These are phyloP conservation scores for Lethenteron camtschaticum DNA, from an alignment of 2,113 vertebrate species.

Conservation along the genomic window DNA sequence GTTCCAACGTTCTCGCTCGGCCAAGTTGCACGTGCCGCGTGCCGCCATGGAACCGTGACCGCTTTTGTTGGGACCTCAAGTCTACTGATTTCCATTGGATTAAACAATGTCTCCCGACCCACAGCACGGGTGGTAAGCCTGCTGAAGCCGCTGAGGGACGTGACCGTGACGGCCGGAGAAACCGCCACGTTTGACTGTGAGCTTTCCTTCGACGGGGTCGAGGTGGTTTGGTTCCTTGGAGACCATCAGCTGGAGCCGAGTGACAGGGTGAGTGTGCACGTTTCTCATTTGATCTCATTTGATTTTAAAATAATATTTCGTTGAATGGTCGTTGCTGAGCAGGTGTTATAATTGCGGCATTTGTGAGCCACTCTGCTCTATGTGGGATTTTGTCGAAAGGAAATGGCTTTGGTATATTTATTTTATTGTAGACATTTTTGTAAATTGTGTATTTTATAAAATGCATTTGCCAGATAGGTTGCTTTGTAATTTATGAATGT, in stretches of 20 bases:
- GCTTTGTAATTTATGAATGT: no score
- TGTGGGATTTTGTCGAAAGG: background rate
- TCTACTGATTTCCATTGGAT: no score
- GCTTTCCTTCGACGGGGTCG: constrained; percentile 73
- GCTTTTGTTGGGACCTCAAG: no score
- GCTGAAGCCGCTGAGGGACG: constrained; percentile 53
- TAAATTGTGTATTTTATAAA: background rate
- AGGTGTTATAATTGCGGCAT: background rate
- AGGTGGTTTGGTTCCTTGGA: constrained; percentile 76
- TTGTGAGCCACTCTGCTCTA: background rate
- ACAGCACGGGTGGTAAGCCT: constrained; percentile 72
- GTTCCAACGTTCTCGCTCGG: no score
- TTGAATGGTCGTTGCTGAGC: no score
- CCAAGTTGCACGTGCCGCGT: no score
- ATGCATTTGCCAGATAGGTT: no score
- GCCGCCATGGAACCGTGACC: no score
- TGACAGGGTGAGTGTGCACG: constrained; percentile 43
- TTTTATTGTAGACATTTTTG: background rate
- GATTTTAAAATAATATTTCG: no score
- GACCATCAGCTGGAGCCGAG: constrained; percentile 63
- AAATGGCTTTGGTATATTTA: background rate
- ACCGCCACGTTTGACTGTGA: constrained; percentile 87
- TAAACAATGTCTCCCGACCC: constrained; percentile 23
- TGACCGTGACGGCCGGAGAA: constrained; percentile 74
- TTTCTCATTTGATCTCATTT: no score